Percentiles rank a stretch among this genome's conserved stretches.
Conservation (phyloP, 2,797 vertebrate genomes). For the Emydoidea blandingii region DNA sequence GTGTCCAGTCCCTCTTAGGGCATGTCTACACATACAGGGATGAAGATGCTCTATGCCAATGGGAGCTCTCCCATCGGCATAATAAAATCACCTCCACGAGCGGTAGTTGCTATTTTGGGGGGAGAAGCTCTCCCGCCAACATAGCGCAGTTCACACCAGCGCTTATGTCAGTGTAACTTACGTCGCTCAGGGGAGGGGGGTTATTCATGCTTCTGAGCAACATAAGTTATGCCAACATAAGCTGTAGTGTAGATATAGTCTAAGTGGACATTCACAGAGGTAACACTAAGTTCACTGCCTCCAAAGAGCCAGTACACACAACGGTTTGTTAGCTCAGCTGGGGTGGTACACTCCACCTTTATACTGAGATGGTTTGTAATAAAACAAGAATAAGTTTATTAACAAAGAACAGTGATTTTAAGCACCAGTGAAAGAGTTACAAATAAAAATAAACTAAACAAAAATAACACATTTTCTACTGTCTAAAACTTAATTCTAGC, state of each 20-base stretch:
- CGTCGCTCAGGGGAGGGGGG: too few relatives aligned
- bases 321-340: background rate
- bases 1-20: background rate
- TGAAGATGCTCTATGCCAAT: too few relatives aligned
- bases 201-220: too few relatives aligned
- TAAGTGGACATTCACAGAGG: background rate
- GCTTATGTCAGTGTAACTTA: too few relatives aligned
- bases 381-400: background rate
- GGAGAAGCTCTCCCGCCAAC: too few relatives aligned
- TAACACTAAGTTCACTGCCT: background rate
- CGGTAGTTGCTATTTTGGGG: too few relatives aligned
- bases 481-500: background rate
- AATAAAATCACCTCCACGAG: too few relatives aligned
- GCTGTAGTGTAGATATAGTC: too few relatives aligned
- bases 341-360: background rate
- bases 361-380: background rate
- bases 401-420: background rate
- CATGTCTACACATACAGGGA: too few relatives aligned
- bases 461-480: background rate
- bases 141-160: too few relatives aligned
- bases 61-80: too few relatives aligned
- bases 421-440: background rate
- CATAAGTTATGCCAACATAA: too few relatives aligned
- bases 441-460: background rate
- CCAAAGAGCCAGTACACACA: background rate